Percentiles rank a stretch among this genome's conserved stretches.
Conservation (phyloP, 2,113 vertebrate genomes). For the Peucedramus taeniatus region DNA sequence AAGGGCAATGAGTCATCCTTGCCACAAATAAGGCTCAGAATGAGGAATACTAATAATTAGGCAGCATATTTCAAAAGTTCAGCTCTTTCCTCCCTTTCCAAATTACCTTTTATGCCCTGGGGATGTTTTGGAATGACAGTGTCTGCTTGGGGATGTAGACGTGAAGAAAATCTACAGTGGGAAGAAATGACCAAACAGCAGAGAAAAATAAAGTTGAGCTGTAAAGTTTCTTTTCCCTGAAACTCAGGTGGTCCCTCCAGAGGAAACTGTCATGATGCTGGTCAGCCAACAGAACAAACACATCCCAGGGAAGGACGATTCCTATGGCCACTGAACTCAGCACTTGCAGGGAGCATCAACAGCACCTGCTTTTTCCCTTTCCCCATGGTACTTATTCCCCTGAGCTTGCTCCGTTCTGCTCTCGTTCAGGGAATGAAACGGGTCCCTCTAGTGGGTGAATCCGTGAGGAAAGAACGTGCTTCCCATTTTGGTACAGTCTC, state of each 20-base stretch:
- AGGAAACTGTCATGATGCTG: neutral
- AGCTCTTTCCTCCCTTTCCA: neutral
- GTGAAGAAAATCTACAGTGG: neutral
- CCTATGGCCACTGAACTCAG: neutral
- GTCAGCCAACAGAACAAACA: neutral
- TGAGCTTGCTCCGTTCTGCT: neutral
- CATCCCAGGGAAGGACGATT: neutral
- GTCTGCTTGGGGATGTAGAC: neutral
- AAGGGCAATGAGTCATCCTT: slow-evolving; percentile 46
- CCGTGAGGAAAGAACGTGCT: neutral
- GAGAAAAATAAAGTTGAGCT: neutral
- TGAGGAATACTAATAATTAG: slow-evolving; percentile 35
- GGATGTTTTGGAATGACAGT: neutral
- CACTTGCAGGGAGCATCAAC: neutral
- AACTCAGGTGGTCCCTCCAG: neutral
- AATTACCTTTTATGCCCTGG: slow-evolving; percentile 14
- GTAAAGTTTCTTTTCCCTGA: neutral
- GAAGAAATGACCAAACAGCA: neutral
- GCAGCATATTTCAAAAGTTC: slow-evolving; percentile 32
- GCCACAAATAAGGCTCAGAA: slow-evolving; percentile 11
- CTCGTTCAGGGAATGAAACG: neutral
- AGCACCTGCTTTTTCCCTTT: neutral
- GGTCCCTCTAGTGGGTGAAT: neutral
- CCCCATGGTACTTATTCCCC: neutral
- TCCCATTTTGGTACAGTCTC: fast-evolving